Evolutionary conservation across 2,888 invertebrate species (phyloP).

Genomic region (Subacronicta megacephala): DNA sequence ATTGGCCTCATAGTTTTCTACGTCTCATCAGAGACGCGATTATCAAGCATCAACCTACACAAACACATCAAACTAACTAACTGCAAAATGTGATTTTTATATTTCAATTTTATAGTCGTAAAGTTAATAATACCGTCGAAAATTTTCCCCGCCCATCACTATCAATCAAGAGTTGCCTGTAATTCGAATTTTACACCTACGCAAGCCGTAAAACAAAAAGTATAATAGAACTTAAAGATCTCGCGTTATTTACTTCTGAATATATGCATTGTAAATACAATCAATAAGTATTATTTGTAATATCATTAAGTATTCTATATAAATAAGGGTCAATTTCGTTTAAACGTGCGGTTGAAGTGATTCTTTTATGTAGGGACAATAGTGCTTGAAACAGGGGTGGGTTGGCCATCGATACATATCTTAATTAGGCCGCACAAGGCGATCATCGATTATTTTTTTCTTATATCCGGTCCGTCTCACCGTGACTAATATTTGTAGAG

Average conservation of each 20-base stretch:
- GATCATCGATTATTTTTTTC: conserved; percentile 77
- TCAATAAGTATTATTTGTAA: conserved; percentile 56
- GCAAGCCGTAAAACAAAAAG: conserved; percentile 72
- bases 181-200: conserved; percentile 77
- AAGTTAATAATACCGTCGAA: conserved; percentile 63
- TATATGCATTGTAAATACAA: conserved; percentile 55
- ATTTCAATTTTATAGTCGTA: conserved; percentile 66
- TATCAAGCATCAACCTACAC: conserved; percentile 42
- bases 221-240: conserved; percentile 43
- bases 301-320: conserved; percentile 56
- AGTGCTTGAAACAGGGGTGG: conserved; percentile 80
- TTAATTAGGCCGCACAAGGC: conserved; percentile 89
- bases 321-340: conserved; percentile 57
- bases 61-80: conserved; percentile 38
- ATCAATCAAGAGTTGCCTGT: conserved; percentile 79
- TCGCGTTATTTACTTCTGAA: conserved; percentile 45
- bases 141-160: conserved; percentile 67
- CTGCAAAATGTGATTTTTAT: conserved; percentile 61
- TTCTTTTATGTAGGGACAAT: conserved; percentile 72
- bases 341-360: conserved; percentile 32
- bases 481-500: conserved; percentile 80
- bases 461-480: conserved; percentile 72
- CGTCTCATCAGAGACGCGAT: conserved; percentile 38
- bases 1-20: conserved; percentile 34
- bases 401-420: conserved; percentile 86